Conservation (phyloP, 2,888 invertebrate species). For the Lissonota sp. region DNA sequence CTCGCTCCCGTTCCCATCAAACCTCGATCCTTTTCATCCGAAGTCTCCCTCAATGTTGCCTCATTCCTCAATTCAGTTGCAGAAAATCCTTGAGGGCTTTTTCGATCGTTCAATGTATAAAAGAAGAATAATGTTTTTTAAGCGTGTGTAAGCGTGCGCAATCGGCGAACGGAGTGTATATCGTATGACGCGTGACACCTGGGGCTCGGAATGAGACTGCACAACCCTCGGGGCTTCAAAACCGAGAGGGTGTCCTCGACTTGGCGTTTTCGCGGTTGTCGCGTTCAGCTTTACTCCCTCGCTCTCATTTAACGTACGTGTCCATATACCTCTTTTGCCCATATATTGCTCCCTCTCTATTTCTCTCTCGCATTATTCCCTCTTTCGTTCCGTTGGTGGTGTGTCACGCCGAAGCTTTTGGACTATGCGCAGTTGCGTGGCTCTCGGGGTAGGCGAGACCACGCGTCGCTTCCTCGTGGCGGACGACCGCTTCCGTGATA, state of each 20-base stretch:
- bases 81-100: too few relatives aligned
- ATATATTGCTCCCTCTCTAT: slow-evolving; percentile 23
- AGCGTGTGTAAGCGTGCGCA: too few relatives aligned
- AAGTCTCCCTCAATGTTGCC: background rate
- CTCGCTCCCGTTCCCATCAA: background rate
- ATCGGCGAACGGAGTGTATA: too few relatives aligned
- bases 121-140: too few relatives aligned
- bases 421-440: slow-evolving; percentile 62
- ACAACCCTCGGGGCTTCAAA: slow-evolving; percentile 47
- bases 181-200: slow-evolving; percentile 4
- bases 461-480: slow-evolving; percentile 65
- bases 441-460: slow-evolving; percentile 55
- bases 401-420: slow-evolving; percentile 29
- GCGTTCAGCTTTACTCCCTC: slow-evolving; percentile 1
- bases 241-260: slow-evolving; percentile 16
- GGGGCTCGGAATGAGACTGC: slow-evolving; percentile 54
- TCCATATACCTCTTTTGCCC: background rate
- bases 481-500: slow-evolving; percentile 61
- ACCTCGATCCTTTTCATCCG: background rate
- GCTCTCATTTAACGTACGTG: background rate
- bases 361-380: slow-evolving; percentile 38
- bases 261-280: slow-evolving; percentile 20
- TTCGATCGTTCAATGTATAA: too few relatives aligned
- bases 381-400: slow-evolving; percentile 7
- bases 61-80: background rate